These are phyloP conservation scores for Coelogynopora nodosa DNA, from an alignment of 2,888 invertebrate species.

Conservation along the genomic window DNA sequence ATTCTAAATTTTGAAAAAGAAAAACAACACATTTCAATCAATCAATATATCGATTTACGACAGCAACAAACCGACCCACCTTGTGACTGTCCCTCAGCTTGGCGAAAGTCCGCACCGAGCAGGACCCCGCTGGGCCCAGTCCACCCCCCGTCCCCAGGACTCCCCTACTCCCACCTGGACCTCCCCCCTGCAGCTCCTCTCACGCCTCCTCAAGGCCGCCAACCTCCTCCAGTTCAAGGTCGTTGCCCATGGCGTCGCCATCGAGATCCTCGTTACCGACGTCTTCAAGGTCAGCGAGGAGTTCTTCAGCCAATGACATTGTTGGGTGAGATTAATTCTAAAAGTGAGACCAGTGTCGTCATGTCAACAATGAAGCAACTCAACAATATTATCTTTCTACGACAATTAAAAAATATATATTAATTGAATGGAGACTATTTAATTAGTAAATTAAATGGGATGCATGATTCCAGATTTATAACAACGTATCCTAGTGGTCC, in stretches of 20 bases:
- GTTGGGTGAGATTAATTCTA: too few relatives aligned
- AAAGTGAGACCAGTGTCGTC: too few relatives aligned
- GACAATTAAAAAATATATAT: too few relatives aligned
- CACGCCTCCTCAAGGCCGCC: constrained; percentile 66
- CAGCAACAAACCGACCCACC: constrained; percentile 64
- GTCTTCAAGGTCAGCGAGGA: constrained; percentile 93
- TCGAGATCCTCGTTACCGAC: constrained; percentile 60
- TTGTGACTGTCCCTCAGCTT: constrained; percentile 79
- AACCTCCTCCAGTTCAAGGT: constrained; percentile 47
- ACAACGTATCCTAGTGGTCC: too few relatives aligned
- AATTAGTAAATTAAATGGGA: too few relatives aligned
- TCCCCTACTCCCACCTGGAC: constrained; percentile 70
- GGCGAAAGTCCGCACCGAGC: constrained; percentile 79
- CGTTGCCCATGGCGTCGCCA: constrained; percentile 4
- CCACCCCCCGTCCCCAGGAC: constrained; percentile 69
- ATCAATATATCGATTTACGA: constrained; percentile 21
- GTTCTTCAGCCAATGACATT: constrained; percentile 96
- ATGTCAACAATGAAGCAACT: too few relatives aligned
- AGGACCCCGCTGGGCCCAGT: not conserved
- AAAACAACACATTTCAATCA: too few relatives aligned
- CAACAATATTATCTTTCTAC: too few relatives aligned
- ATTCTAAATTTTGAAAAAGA: too few relatives aligned
- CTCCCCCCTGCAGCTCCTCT: constrained; percentile 60
- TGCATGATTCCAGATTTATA: too few relatives aligned
- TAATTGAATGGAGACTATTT: too few relatives aligned